Percentiles rank a stretch among this genome's conserved stretches.
Conservation (phyloP, 2,797 vertebrate species). For the Gastrophryne carolinensis region DNA sequence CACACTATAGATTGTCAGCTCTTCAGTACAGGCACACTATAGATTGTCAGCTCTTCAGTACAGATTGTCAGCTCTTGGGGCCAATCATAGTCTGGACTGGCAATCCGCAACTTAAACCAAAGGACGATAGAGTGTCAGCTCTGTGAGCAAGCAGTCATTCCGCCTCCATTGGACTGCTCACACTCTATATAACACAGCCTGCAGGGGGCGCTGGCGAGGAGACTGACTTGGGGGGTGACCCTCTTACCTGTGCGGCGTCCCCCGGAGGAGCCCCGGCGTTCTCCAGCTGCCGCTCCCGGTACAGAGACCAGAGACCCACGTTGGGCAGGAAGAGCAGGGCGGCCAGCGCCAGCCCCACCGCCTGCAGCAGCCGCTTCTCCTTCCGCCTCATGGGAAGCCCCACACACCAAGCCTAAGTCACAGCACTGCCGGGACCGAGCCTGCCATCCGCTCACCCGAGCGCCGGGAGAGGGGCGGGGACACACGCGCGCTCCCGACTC, state of each 20-base stretch:
- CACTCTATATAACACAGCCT: too few relatives aligned
- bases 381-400: conserved; percentile 82
- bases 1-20: too few relatives aligned
- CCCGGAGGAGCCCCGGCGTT: conserved; percentile 59
- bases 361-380: conserved; percentile 89
- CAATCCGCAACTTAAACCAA: too few relatives aligned
- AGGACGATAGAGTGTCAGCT: too few relatives aligned
- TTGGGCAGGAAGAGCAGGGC: conserved; percentile 88
- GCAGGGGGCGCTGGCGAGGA: too few relatives aligned
- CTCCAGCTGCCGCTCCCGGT: conserved; percentile 83
- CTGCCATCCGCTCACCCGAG: conserved; percentile 3
- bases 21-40: too few relatives aligned
- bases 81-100: too few relatives aligned
- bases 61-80: too few relatives aligned
- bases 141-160: too few relatives aligned
- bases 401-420: conserved; percentile 41
- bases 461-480: conserved; percentile 44
- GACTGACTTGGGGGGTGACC: too few relatives aligned
- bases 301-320: conserved; percentile 90
- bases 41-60: too few relatives aligned
- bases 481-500: conserved; percentile 21
- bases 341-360: conserved; percentile 80
- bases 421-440: neutral
- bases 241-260: conserved; percentile 60
- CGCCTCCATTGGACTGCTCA: too few relatives aligned